Evolutionary conservation across 2,113 vertebrate species (phyloP).

Genomic region (Pipa parva): DNA sequence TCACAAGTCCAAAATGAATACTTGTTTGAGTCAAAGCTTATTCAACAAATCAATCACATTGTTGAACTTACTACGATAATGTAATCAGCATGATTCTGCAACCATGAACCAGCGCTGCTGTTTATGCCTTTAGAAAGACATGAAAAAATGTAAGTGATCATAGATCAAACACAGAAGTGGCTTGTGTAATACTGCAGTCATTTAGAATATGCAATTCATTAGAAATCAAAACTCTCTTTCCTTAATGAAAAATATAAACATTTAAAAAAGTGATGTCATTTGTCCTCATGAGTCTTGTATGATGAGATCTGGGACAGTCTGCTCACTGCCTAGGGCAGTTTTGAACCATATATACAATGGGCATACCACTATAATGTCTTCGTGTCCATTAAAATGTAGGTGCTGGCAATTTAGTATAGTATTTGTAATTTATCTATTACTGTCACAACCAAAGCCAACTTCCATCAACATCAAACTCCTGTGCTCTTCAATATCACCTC

Average conservation of each 20-base stretch:
- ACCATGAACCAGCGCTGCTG: too few relatives aligned
- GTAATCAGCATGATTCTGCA: too few relatives aligned
- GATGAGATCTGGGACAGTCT: constrained; percentile 14
- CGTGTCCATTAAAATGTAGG: neutral
- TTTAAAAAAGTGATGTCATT: constrained; percentile 11
- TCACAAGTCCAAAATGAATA: too few relatives aligned
- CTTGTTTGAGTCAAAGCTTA: too few relatives aligned
- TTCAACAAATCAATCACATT: too few relatives aligned
- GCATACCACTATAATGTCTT: constrained; percentile 9
- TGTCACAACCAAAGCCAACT: neutral
- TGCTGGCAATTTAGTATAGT: neutral
- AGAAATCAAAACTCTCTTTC: neutral
- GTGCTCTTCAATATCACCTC: constrained; percentile 13
- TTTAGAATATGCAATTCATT: neutral
- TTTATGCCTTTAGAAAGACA: too few relatives aligned
- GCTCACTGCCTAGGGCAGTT: constrained; percentile 7
- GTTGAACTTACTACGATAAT: too few relatives aligned
- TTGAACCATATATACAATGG: constrained; percentile 7
- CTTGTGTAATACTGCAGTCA: constrained; percentile 1
- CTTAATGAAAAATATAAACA: neutral
- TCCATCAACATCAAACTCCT: neutral
- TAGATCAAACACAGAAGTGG: too few relatives aligned
- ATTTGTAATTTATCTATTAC: constrained; percentile 3
- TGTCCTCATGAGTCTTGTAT: constrained; percentile 12
- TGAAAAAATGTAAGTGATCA: too few relatives aligned